Evolutionary conservation across 2,797 vertebrate genomes (phyloP).

Genomic region (Sebastes nivosus): DNA sequence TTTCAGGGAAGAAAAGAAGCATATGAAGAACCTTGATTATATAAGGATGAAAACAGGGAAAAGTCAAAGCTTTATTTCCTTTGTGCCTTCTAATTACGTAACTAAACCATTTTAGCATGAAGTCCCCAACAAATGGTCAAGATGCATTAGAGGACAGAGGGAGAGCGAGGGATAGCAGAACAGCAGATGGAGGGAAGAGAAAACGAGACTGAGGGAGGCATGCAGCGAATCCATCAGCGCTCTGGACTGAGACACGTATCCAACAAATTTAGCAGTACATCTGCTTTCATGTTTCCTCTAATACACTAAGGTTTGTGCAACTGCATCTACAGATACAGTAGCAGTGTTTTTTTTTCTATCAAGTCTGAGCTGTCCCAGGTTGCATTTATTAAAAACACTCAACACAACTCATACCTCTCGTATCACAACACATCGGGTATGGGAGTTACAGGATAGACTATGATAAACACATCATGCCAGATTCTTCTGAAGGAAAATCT

Average conservation of each 20-base stretch:
- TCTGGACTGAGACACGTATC: constrained; percentile 10
- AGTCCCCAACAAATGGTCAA: constrained; percentile 28
- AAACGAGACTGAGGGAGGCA: constrained; percentile 24
- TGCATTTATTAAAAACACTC: constrained; percentile 17
- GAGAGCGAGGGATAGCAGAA: constrained; percentile 15
- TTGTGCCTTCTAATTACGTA: constrained; percentile 27
- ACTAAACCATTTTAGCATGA: constrained; percentile 33
- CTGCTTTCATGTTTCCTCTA: constrained; percentile 20
- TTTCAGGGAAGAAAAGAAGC: background rate
- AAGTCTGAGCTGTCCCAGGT: background rate
- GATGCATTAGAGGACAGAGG: constrained; percentile 32
- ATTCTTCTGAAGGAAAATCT: constrained; percentile 23
- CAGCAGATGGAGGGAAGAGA: constrained; percentile 35
- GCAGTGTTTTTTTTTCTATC: background rate
- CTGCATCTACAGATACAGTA: background rate
- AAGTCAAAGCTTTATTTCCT: constrained; percentile 24
- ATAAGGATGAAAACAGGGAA: constrained; percentile 12
- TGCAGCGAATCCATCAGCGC: constrained; percentile 22
- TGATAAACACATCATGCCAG: constrained; percentile 10
- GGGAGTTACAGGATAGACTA: background rate
- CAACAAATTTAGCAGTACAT: constrained; percentile 28
- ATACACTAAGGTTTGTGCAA: constrained; percentile 13
- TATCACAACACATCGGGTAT: constrained; percentile 15
- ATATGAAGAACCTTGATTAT: background rate
- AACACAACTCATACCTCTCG: constrained; percentile 1